Evolutionary conservation across 2,888 invertebrate genomes (phyloP).

Genomic region (Eledona agricola): DNA sequence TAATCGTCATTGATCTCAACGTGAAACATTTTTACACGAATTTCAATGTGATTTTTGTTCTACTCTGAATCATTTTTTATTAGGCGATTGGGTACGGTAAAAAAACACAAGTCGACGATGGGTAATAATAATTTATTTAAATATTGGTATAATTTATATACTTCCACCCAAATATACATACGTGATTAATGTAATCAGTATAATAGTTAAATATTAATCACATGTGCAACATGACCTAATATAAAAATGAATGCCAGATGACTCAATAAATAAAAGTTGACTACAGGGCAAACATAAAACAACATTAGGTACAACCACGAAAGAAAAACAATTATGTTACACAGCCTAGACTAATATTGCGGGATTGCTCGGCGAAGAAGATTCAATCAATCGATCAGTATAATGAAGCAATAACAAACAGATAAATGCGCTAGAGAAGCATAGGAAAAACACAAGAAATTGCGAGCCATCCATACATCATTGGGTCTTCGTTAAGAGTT

Average conservation of each 20-base stretch:
- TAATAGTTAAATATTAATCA: conserved; percentile 62
- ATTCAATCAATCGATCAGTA: conserved; percentile 6
- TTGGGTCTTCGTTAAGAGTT: conserved; percentile 17
- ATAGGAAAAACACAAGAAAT: conserved; percentile 9
- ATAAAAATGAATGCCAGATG: conserved; percentile 58
- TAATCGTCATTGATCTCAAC: too few relatives aligned
- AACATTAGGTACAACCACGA: conserved; percentile 36
- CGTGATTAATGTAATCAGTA: conserved; percentile 68
- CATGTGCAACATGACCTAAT: conserved; percentile 65
- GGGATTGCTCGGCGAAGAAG: conserved; percentile 17
- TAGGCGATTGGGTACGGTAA: background rate
- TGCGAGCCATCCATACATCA: conserved; percentile 35
- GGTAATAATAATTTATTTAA: conserved; percentile 40
- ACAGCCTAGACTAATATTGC: conserved; percentile 54
- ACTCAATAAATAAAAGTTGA: conserved; percentile 52
- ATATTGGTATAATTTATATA: conserved; percentile 60
- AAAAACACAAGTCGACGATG: conserved; percentile 8
- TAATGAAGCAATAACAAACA: conserved; percentile 17
- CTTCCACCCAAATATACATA: conserved; percentile 64
- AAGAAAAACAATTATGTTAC: conserved; percentile 41
- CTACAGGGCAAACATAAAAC: conserved; percentile 47
- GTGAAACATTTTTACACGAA: too few relatives aligned
- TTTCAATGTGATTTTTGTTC: too few relatives aligned
- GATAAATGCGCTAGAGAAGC: conserved; percentile 13
- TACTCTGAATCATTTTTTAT: background rate